Evolutionary conservation across 2,888 invertebrate genomes (phyloP).

Genomic region (Anthrax anthrax): DNA sequence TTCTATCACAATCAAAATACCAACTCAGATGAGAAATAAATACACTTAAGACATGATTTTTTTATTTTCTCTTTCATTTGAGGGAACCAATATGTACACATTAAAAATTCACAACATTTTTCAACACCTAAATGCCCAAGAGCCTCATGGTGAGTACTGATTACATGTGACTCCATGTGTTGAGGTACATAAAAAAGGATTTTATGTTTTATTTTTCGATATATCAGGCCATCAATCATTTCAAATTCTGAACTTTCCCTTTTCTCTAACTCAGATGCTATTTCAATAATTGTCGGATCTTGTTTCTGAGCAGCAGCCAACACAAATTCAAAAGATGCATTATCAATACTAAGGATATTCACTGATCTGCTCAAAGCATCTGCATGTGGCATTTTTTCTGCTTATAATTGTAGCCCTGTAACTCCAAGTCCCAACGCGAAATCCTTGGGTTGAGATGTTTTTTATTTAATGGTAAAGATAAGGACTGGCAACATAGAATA

Average conservation of each 20-base stretch:
- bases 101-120: conserved; percentile 15
- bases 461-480: conserved; percentile 14
- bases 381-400: conserved; percentile 19
- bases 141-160: conserved; percentile 17
- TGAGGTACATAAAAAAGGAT: conserved; percentile 12
- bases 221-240: conserved; percentile 7
- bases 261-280: conserved; percentile 12
- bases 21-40: no score
- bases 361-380: conserved; percentile 18
- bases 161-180: conserved; percentile 14
- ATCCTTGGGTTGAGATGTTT: conserved; percentile 14
- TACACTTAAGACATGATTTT: conserved; percentile 7
- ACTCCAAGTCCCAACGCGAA: conserved; percentile 13
- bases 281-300: conserved; percentile 14
- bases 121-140: conserved; percentile 20
- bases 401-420: conserved; percentile 13
- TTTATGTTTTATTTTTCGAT: conserved; percentile 5
- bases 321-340: conserved; percentile 9
- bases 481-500: conserved; percentile 16
- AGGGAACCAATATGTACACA: conserved; percentile 20
- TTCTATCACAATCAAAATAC: no score
- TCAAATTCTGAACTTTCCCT: conserved; percentile 8
- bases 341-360: conserved; percentile 6
- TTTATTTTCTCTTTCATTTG: conserved; percentile 14
- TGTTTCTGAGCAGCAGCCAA: conserved; percentile 9